Conservation (phyloP, 2,113 vertebrate genomes). For the Bolborhynchus lineola region DNA sequence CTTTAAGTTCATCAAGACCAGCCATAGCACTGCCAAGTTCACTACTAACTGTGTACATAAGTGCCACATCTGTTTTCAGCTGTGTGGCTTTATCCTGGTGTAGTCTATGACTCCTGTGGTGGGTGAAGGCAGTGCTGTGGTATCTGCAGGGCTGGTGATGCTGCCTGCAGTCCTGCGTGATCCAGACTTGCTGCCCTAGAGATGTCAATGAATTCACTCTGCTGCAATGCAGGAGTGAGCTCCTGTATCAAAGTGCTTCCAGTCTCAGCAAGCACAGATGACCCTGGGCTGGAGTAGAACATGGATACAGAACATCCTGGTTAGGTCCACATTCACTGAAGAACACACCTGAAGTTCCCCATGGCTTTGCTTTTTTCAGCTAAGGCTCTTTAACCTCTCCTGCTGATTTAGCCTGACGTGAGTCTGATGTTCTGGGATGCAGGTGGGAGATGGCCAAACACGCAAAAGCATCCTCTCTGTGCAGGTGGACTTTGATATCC, state of each 20-base stretch:
- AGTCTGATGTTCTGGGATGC: neutral
- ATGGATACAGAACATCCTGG: neutral
- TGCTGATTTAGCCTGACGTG: neutral
- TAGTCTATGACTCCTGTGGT: neutral
- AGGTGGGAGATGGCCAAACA: neutral
- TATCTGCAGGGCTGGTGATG: neutral
- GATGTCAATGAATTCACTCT: neutral
- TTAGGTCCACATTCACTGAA: neutral
- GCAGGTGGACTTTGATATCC: neutral
- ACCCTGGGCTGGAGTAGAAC: neutral
- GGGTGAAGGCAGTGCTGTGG: neutral
- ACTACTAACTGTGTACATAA: neutral
- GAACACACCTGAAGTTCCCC: neutral
- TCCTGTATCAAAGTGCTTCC: neutral
- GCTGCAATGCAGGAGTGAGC: neutral
- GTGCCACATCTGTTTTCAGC: neutral
- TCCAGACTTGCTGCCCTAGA: neutral
- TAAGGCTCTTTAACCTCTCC: neutral
- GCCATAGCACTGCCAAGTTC: neutral
- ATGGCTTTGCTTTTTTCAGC: neutral
- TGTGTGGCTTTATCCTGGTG: neutral
- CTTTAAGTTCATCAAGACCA: neutral
- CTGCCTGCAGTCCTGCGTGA: neutral
- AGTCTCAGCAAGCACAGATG: neutral
- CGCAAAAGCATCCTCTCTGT: fast-evolving